Evolutionary conservation across 2,797 vertebrate species (phyloP), one percentile per base, ranked within the genome.

Genomic region (Xyrichtys novacula): DNA sequence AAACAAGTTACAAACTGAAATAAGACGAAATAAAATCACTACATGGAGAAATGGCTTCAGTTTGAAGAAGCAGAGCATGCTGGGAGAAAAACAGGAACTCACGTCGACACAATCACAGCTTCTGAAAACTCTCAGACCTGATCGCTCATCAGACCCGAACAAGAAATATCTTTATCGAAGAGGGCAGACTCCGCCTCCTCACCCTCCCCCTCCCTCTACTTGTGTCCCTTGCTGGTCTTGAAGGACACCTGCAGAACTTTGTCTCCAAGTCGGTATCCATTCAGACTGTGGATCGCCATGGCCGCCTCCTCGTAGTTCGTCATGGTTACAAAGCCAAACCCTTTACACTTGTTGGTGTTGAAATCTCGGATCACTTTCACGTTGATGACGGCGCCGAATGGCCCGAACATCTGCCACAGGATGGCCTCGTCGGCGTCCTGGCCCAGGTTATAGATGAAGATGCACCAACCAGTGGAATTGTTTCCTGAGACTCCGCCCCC

Each of bases 301-400:
- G 98, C 96, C 0, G 98, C 97, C 91, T 99, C 98, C 93, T 99
- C 97, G 85, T 99, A 99, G 94, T 98, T 99, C 82, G 95, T 96
- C 98, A 99, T 99, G 91, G 97, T 98, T 83, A 99, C 98, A 85
- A 99, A 99, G 67, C 98, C 98, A 76, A 99, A 99, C 73, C 98
- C 98, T 95, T 98, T 97, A 92, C 98, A 98, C 92, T 99, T 99
- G 94, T 97, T 99, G 94, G 96, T 98, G 95, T 96, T 98, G 93
- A 99, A 98, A 86, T 99, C 97, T 70, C 97, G 96, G 89, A 99
- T 99, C 89, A 99, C 96, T 89, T 99, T 99, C 82, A 99, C 97
- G 31, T 98, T 98, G 91, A 96, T 96, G 63, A 99, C 97, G 0
- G 97, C 97, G 0, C 97, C 97, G 53, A 99, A 98, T 2, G 97